Conservation (phyloP, 1,140 invertebrate genomes). For the Matsumurasca onukii region DNA sequence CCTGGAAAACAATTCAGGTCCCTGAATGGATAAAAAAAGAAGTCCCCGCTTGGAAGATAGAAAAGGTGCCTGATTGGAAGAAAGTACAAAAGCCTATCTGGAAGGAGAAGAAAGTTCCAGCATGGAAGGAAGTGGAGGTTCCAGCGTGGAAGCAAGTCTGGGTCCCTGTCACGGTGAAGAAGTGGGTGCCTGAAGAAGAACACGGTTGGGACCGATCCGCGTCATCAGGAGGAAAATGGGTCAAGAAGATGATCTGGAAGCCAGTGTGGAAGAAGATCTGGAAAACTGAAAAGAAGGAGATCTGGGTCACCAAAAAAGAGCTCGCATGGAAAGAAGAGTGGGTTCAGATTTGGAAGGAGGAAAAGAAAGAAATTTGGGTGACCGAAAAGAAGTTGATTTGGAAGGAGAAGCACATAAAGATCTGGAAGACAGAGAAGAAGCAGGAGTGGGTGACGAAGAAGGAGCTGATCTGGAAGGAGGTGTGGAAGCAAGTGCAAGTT, state of each 20-base stretch:
- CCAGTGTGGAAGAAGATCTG: conserved; percentile 52
- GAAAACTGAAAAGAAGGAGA: conserved; percentile 50
- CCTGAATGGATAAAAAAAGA: conserved; percentile 49
- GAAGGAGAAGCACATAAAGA: conserved; percentile 54
- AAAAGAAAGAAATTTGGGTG: conserved; percentile 42
- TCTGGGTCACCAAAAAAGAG: conserved; percentile 49
- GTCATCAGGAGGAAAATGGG: conserved; percentile 57
- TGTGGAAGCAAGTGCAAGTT: conserved; percentile 56
- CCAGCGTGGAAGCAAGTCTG: conserved; percentile 66
- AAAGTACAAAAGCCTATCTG: conserved; percentile 65
- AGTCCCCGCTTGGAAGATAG: conserved; percentile 54
- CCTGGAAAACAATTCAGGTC: conserved; percentile 47
- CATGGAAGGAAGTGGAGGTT: conserved; percentile 59
- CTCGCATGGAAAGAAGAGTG: conserved; percentile 49
- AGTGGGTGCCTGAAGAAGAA: conserved; percentile 51
- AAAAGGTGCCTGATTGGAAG: conserved; percentile 65
- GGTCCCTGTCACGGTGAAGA: conserved; percentile 53
- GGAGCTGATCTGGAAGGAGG: conserved; percentile 63
- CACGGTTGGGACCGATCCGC: conserved; percentile 74
- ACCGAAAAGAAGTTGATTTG: conserved; percentile 51
- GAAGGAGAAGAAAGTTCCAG: conserved; percentile 65
- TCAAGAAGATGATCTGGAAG: conserved; percentile 49
- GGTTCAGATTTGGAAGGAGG: conserved; percentile 41
- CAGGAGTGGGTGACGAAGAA: conserved; percentile 65
- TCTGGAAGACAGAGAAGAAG: conserved; percentile 65